A percentile compares a stretch with the other conserved stretches of the same genome.
Evolutionary conservation across 1,140 invertebrate species (phyloP).

Genomic region (Lepidotrigona ventralis): DNA sequence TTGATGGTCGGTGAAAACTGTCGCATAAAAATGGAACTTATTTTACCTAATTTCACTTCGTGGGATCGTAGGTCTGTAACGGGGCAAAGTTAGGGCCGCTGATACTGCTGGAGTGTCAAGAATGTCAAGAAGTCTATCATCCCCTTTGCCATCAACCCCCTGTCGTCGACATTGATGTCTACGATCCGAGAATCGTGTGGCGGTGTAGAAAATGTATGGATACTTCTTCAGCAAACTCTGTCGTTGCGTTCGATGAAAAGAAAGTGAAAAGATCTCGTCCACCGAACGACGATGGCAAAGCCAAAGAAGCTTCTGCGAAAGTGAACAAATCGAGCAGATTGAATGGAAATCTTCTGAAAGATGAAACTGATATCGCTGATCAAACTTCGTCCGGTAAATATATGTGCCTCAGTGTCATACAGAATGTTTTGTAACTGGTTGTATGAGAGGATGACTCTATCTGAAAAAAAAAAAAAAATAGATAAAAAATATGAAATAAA

Average conservation of each 20-base stretch:
- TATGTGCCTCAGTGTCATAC: not conserved
- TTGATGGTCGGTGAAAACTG: too few species aligned
- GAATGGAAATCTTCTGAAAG: not conserved
- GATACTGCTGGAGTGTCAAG: constrained; percentile 69
- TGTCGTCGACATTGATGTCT: constrained; percentile 62
- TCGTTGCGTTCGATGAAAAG: not conserved
- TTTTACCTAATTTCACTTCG: not conserved
- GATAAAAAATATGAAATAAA: not conserved
- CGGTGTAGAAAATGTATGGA: constrained; percentile 61
- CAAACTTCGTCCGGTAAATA: constrained; percentile 19
- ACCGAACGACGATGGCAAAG: not conserved
- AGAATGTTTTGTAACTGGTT: not conserved
- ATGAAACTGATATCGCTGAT: not conserved
- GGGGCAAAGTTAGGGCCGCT: constrained; percentile 66
- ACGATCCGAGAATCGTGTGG: constrained; percentile 67
- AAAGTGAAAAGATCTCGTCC: not conserved
- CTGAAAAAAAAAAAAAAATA: not conserved
- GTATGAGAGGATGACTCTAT: not conserved
- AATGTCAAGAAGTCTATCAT: constrained; percentile 69
- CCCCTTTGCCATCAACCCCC: constrained; percentile 68
- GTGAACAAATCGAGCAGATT: not conserved
- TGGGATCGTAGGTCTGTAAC: constrained; percentile 65
- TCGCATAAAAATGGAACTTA: too few species aligned
- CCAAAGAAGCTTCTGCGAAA: not conserved
- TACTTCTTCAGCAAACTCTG: not conserved